Evolutionary conservation across 2,113 vertebrate species (phyloP).

Genomic region (Lutjanus erythropterus): DNA sequence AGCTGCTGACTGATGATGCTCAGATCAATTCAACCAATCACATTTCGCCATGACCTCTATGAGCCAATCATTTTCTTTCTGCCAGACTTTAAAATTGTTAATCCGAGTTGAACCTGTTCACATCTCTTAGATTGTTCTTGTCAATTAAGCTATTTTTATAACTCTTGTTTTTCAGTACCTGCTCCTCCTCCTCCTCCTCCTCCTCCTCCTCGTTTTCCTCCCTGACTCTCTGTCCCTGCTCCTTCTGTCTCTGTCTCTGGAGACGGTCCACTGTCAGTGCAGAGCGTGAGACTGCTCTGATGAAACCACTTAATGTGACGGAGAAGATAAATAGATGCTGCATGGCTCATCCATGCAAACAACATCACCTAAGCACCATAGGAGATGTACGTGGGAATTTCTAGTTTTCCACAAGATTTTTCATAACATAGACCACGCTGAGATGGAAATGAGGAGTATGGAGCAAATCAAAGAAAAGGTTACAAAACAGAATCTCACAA

Average conservation of each 20-base stretch:
- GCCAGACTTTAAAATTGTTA: background rate
- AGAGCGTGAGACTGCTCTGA: conserved; percentile 32
- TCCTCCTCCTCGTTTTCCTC: background rate
- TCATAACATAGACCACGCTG: background rate
- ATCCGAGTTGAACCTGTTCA: background rate
- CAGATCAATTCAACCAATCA: background rate
- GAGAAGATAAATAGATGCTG: background rate
- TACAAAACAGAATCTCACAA: background rate
- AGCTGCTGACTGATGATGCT: background rate
- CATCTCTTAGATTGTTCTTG: too few species aligned
- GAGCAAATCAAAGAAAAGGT: background rate
- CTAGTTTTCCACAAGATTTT: background rate
- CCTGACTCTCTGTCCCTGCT: background rate
- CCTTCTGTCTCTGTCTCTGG: conserved; percentile 13
- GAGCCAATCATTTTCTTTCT: background rate
- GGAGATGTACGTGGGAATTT: background rate
- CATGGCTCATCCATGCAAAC: background rate
- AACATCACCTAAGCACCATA: background rate
- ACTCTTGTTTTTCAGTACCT: background rate
- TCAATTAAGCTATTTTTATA: background rate
- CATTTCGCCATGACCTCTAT: background rate
- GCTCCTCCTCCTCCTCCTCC: background rate
- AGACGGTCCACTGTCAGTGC: conserved; percentile 7
- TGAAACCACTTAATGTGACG: conserved; percentile 17
- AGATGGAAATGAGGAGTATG: background rate